Evolutionary conservation across 2,797 vertebrate species (phyloP).

Genomic region (Scolopax rusticola): DNA sequence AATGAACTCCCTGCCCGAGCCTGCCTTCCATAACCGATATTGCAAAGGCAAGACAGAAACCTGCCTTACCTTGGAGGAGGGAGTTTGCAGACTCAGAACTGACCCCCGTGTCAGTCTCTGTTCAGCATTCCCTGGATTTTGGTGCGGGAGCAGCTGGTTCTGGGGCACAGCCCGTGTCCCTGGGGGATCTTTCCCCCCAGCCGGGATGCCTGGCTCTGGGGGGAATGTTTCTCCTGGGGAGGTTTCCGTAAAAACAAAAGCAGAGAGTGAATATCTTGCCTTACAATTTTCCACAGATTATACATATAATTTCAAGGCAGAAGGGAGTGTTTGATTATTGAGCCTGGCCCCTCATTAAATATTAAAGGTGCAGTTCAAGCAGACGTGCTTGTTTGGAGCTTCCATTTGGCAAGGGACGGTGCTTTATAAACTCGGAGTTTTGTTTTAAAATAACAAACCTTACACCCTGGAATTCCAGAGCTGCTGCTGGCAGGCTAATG

Average conservation of each 20-base stretch:
- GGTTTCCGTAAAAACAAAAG: neutral
- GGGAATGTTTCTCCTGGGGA: accelerated
- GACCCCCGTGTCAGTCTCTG: accelerated
- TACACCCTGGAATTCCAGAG: neutral
- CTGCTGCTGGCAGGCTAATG: neutral
- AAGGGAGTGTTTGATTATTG: neutral
- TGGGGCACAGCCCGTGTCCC: neutral
- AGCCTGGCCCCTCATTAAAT: neutral
- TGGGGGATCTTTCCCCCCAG: neutral
- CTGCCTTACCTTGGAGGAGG: neutral
- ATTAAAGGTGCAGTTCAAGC: neutral
- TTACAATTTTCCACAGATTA: neutral
- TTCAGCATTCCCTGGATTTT: neutral
- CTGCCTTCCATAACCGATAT: accelerated
- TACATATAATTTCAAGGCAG: neutral
- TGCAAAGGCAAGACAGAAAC: neutral
- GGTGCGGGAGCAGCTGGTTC: accelerated
- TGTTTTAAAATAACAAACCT: neutral
- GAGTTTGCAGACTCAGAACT: neutral
- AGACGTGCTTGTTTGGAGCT: neutral
- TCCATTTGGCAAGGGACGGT: neutral
- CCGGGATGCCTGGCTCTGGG: accelerated
- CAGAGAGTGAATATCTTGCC: accelerated
- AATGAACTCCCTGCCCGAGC: neutral
- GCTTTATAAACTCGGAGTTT: neutral